These are phyloP conservation scores for Todiramphus saurophagus DNA, from an alignment of 2,113 vertebrate species.

Conservation along the genomic window DNA sequence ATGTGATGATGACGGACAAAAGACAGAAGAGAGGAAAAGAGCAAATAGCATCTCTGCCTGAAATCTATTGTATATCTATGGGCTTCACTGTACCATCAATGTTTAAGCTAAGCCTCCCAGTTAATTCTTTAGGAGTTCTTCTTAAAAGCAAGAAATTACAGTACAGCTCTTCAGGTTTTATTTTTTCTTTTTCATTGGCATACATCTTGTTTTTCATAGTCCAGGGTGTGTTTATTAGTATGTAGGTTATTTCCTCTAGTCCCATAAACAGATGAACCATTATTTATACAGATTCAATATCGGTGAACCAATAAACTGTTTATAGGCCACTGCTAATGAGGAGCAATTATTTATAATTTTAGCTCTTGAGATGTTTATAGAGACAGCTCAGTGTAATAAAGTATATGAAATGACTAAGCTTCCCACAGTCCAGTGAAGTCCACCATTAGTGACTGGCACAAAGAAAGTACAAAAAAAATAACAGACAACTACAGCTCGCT, in stretches of 20 bases:
- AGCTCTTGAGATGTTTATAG: slow-evolving; percentile 21
- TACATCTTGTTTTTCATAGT: background rate
- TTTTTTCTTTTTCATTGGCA: background rate
- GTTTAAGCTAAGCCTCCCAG: background rate
- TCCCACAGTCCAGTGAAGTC: background rate
- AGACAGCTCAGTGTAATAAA: background rate
- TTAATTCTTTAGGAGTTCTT: background rate
- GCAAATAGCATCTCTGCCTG: background rate
- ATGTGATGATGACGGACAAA: background rate
- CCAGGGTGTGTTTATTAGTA: background rate
- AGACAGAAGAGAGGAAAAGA: background rate
- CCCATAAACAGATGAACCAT: background rate
- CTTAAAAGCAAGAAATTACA: background rate
- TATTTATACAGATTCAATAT: slow-evolving; percentile 46
- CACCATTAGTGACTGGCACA: background rate
- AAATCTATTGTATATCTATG: background rate
- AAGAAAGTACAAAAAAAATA: background rate
- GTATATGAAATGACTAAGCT: background rate
- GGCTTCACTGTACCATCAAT: background rate
- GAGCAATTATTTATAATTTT: slow-evolving; percentile 55
- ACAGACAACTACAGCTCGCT: background rate
- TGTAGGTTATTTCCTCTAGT: background rate
- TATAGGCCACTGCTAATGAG: slow-evolving; percentile 56
- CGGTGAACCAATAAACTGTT: slow-evolving; percentile 56
- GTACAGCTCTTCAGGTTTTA: background rate